A percentile compares a stretch with the other conserved stretches of the same genome.
phyloP scores from a whole-genome alignment of 2,888 invertebrate species.

The Phyto melanocephala region DNA sequence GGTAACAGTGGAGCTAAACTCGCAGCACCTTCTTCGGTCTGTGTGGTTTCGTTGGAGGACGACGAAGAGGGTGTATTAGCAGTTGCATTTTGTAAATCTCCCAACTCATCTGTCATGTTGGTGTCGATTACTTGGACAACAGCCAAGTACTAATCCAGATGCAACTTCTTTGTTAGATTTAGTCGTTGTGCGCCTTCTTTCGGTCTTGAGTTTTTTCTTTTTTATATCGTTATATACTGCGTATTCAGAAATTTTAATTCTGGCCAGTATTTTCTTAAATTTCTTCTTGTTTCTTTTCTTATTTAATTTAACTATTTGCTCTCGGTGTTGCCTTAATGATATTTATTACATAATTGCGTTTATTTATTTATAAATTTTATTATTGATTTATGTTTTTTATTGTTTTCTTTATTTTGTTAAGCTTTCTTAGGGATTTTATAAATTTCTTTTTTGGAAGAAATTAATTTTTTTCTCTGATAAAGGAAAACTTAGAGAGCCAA shows the following conservation, averaged over 20 bases:
- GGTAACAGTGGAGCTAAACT: slow-evolving; percentile 24
- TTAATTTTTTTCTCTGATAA: slow-evolving; percentile 38
- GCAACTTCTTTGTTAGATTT: neutral
- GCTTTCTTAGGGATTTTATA: slow-evolving; percentile 26
- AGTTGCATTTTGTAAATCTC: slow-evolving; percentile 21
- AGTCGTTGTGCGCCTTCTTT: neutral
- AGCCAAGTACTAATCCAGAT: neutral
- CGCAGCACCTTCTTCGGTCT: slow-evolving; percentile 19
- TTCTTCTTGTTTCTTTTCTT: neutral
- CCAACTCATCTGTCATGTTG: slow-evolving; percentile 53
- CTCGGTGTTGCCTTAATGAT: neutral
- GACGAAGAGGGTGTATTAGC: neutral
- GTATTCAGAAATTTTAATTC: slow-evolving; percentile 32
- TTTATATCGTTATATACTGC: slow-evolving; percentile 5
- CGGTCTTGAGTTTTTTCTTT: neutral
- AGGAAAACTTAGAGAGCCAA: slow-evolving; percentile 29
- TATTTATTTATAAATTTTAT: slow-evolving; percentile 6
- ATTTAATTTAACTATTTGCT: neutral
- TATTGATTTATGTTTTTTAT: slow-evolving; percentile 20
- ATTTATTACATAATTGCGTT: slow-evolving; percentile 49
- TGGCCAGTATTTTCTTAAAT: neutral
- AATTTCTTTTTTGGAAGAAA: slow-evolving; percentile 30
- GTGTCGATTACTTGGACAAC: too few relatives aligned
- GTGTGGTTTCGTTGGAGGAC: neutral
- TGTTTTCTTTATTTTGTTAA: slow-evolving; percentile 22